These are phyloP conservation scores for Lepetodrilus schrolli DNA, from an alignment of 2,888 invertebrate species.

Conservation along the genomic window DNA sequence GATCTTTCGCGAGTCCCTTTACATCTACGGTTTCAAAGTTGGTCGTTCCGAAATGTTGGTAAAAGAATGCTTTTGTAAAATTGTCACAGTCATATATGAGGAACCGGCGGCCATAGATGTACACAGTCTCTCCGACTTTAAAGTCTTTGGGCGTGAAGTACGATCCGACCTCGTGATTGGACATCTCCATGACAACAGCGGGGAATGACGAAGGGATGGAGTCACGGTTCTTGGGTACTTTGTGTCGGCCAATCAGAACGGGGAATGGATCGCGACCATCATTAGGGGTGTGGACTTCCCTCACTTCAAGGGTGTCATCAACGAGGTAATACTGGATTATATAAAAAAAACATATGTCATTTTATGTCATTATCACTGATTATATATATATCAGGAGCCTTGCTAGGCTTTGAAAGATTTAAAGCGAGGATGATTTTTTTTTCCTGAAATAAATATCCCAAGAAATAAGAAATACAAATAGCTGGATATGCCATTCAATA, in stretches of 20 bases:
- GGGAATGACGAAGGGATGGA: constrained; percentile 73
- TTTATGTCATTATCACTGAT: too few relatives aligned
- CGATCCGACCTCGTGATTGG: constrained; percentile 83
- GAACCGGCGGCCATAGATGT: constrained; percentile 78
- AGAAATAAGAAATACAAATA: too few relatives aligned
- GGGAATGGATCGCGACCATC: constrained; percentile 87
- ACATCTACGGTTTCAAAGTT: constrained; percentile 75
- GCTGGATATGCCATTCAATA: too few relatives aligned
- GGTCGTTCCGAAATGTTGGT: constrained; percentile 75
- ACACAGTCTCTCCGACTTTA: constrained; percentile 80
- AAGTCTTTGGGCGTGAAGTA: constrained; percentile 88
- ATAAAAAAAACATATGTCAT: too few relatives aligned
- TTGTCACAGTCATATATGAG: constrained; percentile 86
- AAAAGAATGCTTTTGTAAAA: constrained; percentile 86
- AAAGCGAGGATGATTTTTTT: too few relatives aligned
- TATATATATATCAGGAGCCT: too few relatives aligned
- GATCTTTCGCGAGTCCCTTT: constrained; percentile 51
- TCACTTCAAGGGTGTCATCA: constrained; percentile 87
- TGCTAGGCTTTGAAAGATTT: too few relatives aligned
- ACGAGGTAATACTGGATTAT: constrained; percentile 82
- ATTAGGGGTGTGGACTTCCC: constrained; percentile 83
- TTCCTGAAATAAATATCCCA: too few relatives aligned
- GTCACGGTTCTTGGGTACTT: constrained; percentile 77
- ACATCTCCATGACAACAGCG: constrained; percentile 81
- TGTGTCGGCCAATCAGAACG: constrained; percentile 83